Conservation (phyloP, 2,888 invertebrate genomes). For the Cosmia pyralina region DNA sequence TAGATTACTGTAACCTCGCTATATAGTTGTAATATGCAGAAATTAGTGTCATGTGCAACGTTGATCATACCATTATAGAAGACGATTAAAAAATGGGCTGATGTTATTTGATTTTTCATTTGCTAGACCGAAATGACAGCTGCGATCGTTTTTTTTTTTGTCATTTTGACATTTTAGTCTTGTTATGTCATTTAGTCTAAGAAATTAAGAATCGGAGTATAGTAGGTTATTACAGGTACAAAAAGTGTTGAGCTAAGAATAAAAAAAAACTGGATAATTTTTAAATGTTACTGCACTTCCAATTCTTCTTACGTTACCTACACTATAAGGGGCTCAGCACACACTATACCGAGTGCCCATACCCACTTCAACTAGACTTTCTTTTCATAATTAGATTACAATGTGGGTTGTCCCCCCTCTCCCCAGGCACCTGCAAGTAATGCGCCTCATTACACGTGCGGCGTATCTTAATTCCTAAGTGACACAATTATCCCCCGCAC, state of each 20-base stretch:
- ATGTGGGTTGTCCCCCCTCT: constrained; percentile 2
- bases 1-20: background rate
- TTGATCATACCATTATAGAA: background rate
- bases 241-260: background rate
- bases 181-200: too few relatives aligned
- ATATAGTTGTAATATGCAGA: background rate
- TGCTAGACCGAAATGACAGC: too few relatives aligned
- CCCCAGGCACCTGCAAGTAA: constrained; percentile 48
- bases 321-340: background rate
- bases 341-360: background rate
- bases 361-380: background rate
- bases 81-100: background rate
- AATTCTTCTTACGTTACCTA: background rate
- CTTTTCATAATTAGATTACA: constrained; percentile 38
- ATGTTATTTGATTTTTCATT: background rate
- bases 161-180: too few relatives aligned
- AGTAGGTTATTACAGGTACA: background rate
- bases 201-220: too few relatives aligned
- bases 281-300: background rate
- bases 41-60: background rate
- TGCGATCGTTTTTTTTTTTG: too few relatives aligned
- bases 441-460: constrained; percentile 44
- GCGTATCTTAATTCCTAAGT: constrained; percentile 54
- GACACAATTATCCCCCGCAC: constrained; percentile 58
- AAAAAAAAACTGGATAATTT: background rate